Base-by-base conservation (phyloP, 92 coral and sea anemone genomes). In the Diadumene lineata region DNA sequence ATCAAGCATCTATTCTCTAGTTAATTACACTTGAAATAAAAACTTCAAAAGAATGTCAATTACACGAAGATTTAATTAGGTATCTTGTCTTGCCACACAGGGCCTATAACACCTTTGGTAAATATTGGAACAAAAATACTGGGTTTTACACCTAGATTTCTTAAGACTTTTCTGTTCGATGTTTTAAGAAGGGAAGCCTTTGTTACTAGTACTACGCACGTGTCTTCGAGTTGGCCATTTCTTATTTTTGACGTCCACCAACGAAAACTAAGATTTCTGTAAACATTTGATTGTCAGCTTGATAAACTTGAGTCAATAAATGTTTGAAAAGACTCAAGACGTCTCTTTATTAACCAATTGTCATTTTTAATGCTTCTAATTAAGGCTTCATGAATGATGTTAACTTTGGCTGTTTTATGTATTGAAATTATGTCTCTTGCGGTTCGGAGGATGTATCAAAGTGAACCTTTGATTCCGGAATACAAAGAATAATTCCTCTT, bases 31-130 rank as follows among this genome's bases (percentile, higher is more conserved):
- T 62, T 19, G 43, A 62, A 43, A 56, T n/a, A 43, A 48, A 72
- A 72, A 56, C 66, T 56, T 72, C 53, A 72, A 30, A 56, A 72
- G 22, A 31, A 33, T 72, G 77, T 72, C 77, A 72, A 72, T 72
- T 43, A 51, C 7, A 48, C 56, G 64, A 31, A 31, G 66, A 38
- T 34, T 72, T 72, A 72, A 72, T 72, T 72, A 72, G 48, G 25
- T 56, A 19, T 11, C 29, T 29, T 23, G 15, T 72, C 31, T 72
- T 60, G 77, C 77, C 77, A 56, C 77, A 72, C 77, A 72, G 77
- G 77, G 77, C 15, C 46, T 24, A n/a, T 31, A 51, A 68, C 62
- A 72, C 77, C 77, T 56, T 61, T 22, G 53, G 66, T 33, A 72
- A 72, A 72, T 72, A 72, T 32, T 24, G 19, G 50, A 56, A 72